Evolutionary conservation across 2,113 vertebrate species (phyloP).

Genomic region (Struthidea cinerea): DNA sequence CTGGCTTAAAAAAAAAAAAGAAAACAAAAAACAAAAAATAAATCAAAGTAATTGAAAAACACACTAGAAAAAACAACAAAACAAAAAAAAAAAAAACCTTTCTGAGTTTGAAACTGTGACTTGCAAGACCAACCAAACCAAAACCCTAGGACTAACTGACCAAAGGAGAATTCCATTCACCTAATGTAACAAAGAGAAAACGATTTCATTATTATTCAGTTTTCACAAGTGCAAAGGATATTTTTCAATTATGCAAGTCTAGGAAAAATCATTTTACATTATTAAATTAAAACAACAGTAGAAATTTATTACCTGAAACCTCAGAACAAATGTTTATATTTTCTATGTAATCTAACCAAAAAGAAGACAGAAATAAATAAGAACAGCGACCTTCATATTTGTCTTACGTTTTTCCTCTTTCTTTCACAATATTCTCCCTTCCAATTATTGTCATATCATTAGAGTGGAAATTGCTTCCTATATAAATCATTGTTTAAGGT

Average conservation of each 20-base stretch:
- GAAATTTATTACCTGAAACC: background rate
- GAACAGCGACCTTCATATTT: background rate
- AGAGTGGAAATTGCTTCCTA: slow-evolving; percentile 29
- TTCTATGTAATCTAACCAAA: background rate
- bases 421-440: background rate
- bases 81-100: background rate
- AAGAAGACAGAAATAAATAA: background rate
- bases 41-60: background rate
- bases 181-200: background rate
- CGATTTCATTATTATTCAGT: background rate
- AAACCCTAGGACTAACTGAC: background rate
- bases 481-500: slow-evolving; percentile 19
- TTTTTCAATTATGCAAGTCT: background rate
- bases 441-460: background rate
- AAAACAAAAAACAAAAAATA: background rate
- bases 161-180: background rate
- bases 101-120: background rate
- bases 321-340: background rate
- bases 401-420: background rate
- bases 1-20: background rate
- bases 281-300: background rate
- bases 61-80: too few species aligned
- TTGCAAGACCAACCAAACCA: background rate
- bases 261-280: background rate
- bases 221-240: background rate